phyloP scores from a whole-genome alignment of 37 sponge, comb jelly and placozoan species.

The Mnemiopsis leidyi region DNA sequence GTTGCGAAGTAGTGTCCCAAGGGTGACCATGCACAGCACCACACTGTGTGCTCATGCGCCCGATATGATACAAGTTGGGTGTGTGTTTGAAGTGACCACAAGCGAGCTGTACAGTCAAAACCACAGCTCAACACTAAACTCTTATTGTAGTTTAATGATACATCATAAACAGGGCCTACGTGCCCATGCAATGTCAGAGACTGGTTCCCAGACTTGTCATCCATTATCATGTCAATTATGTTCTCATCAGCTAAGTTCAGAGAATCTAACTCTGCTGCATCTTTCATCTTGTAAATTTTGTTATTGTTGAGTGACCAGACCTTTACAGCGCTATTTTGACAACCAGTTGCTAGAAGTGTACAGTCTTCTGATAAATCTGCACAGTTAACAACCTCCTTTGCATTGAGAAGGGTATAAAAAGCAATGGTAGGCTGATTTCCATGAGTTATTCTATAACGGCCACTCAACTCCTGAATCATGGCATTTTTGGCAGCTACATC shows the following conservation, averaged over 20 bases:
- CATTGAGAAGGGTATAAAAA: conserved; percentile 47
- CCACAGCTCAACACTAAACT: conserved; percentile 14
- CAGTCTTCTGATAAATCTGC: conserved; percentile 42
- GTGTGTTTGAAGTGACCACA: conserved; percentile 59
- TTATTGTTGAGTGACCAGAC: conserved; percentile 53
- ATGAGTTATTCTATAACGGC: conserved; percentile 48
- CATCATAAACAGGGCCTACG: conserved; percentile 58
- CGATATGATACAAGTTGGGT: conserved; percentile 4
- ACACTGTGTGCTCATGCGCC: conserved; percentile 13
- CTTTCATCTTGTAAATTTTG: conserved; percentile 19
- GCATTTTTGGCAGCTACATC: conserved; percentile 3
- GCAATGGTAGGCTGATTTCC: conserved; percentile 50
- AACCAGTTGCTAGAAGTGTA: neutral
- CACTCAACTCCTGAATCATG: conserved; percentile 26
- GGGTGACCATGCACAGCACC: conserved; percentile 56
- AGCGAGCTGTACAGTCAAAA: conserved; percentile 27
- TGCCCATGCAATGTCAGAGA: conserved; percentile 45
- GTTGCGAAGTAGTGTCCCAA: conserved; percentile 57
- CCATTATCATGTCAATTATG: conserved; percentile 46
- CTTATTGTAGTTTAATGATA: neutral
- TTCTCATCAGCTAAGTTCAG: conserved; percentile 53
- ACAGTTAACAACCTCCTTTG: neutral
- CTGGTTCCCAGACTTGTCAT: conserved; percentile 22
- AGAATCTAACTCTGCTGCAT: neutral
- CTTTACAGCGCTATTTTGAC: conserved; percentile 53